A percentile compares a stretch with the other conserved stretches of the same genome.
Evolutionary conservation across 1,140 invertebrate species (phyloP).

Genomic region (Nebria ingens): DNA sequence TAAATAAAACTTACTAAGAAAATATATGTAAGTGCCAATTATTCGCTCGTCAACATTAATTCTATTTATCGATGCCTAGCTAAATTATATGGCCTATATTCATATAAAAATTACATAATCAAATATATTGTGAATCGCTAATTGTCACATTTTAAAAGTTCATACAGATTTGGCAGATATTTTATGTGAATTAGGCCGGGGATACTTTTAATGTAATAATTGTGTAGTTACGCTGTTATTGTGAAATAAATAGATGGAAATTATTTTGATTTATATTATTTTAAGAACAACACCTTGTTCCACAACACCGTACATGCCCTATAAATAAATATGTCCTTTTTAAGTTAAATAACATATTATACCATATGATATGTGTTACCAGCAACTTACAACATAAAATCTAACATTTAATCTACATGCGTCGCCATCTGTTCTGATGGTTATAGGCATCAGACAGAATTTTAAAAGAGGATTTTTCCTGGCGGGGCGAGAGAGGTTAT

Average conservation of each 20-base stretch:
- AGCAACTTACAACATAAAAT: slow-evolving; percentile 1
- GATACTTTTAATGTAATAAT: slow-evolving; percentile 3
- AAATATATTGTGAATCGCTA: too few relatives aligned
- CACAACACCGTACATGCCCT: too few relatives aligned
- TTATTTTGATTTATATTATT: too few relatives aligned
- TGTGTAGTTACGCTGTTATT: slow-evolving; percentile 7
- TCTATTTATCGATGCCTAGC: neutral
- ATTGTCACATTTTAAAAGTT: neutral
- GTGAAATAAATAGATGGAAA: slow-evolving; percentile 8
- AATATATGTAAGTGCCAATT: too few relatives aligned
- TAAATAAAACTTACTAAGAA: neutral
- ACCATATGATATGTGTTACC: too few relatives aligned
- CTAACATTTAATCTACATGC: slow-evolving; percentile 4
- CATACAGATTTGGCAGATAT: neutral
- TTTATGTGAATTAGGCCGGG: slow-evolving; percentile 2
- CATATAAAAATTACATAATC: slow-evolving; percentile 1
- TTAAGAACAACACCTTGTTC: too few relatives aligned
- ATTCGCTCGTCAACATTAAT: neutral
- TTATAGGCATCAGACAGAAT: neutral
- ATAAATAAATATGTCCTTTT: too few relatives aligned
- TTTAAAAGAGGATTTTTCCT: neutral
- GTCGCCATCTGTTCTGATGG: neutral
- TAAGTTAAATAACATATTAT: too few relatives aligned
- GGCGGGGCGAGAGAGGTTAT: neutral
- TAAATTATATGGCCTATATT: slow-evolving; percentile 4